Evolutionary conservation across 30 jellyfish, hydroid and myxozoan genomes (phyloP).

Genomic region (Hydractinia echinata): DNA sequence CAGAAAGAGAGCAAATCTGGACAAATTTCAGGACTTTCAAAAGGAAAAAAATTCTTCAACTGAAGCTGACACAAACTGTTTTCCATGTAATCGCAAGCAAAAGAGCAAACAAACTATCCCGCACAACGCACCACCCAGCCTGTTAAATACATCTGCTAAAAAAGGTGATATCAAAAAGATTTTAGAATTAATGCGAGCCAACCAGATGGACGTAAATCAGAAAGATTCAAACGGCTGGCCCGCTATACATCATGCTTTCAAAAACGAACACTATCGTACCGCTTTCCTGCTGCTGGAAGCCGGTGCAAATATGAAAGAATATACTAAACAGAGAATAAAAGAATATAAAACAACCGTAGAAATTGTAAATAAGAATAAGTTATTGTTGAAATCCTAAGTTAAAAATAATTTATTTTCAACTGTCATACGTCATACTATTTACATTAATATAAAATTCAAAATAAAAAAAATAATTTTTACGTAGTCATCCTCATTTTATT

Average conservation of each 20-base stretch:
- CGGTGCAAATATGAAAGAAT: slow-evolving; percentile 10
- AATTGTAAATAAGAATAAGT: neutral
- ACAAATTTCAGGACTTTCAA: neutral
- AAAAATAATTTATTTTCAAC: no score
- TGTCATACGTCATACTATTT: no score
- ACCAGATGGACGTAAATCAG: neutral
- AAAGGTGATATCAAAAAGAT: slow-evolving; percentile 1
- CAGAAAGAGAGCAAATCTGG: neutral
- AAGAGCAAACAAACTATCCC: neutral
- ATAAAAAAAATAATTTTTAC: no score
- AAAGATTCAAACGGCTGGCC: neutral
- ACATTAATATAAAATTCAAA: no score
- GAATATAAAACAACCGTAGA: neutral
- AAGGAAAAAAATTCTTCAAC: neutral
- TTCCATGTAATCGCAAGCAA: slow-evolving; percentile 9
- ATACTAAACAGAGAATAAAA: neutral
- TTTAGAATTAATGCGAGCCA: neutral
- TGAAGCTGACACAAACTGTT: neutral
- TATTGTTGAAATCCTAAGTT: no score
- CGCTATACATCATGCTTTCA: slow-evolving; percentile 10
- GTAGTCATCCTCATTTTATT: no score
- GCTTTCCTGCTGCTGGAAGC: slow-evolving; percentile 13
- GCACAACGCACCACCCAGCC: neutral
- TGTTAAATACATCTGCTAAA: neutral
- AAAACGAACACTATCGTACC: slow-evolving; percentile 4